Evolutionary conservation across 2,113 vertebrate genomes (phyloP), one percentile per base, ranked within the genome.

Genomic region (Lepus americanus): DNA sequence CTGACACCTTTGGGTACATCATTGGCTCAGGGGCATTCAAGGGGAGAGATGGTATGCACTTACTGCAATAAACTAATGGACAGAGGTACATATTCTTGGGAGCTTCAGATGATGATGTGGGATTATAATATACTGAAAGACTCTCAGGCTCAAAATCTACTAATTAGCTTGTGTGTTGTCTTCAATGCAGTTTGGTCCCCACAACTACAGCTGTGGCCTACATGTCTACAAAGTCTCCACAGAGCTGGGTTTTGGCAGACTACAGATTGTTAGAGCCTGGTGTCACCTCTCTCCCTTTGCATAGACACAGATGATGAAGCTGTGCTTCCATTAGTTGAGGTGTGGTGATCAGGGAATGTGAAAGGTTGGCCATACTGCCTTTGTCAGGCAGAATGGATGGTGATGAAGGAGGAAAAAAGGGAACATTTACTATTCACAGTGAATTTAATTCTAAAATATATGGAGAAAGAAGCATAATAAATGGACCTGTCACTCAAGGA

Each of bases 21-120:
- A 94, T 66, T 88, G 10, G 74, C 95, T 95, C 5, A 53, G 74
- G 20, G 23, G 9, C 85, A 85, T 90, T 97, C 95, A 91, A 94
- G 96, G 89, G 72, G 33, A 94, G 36, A 93, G 39, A 76, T 79
- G 63, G 81, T 89, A 81, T 89, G 67, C 7, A 55, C 16, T 95
- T 93, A 78, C 9, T 93, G 55, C 31, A 80, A 91, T 95, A 96
- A 84, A 61, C 94, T 96, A 95, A 97, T 86, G 81, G 94, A 90
- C 51, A 93, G 33, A 83, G 20, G 64, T 55, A 29, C 1, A 17
- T 39, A 33, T 64, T 85, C 81, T 89, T 92, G 55, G 80, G 80
- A 95, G 87, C 55, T 64, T 95, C 78, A 95, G 91, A 55, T 90
- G 69, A 87, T 90, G 31, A 91, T 49, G 7, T 84, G 93, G 70